phyloP scores from a whole-genome alignment of 2,888 invertebrate genomes.

The Drosophila tripunctata region DNA sequence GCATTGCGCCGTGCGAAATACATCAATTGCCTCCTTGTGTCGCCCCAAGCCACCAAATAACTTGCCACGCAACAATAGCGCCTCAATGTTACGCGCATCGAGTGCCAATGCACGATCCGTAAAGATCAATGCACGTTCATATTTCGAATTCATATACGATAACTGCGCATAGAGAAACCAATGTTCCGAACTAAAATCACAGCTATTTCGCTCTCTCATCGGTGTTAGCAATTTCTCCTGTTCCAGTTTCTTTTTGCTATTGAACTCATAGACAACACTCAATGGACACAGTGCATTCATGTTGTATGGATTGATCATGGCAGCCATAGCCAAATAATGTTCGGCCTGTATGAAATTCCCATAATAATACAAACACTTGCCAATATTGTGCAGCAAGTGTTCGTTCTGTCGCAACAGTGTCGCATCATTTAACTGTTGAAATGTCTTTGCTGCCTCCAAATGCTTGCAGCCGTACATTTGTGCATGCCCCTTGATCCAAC shows the following conservation, averaged over 20 bases:
- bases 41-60: conserved; percentile 79
- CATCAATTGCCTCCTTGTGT: conserved; percentile 78
- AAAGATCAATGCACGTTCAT: conserved; percentile 89
- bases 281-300: conserved; percentile 88
- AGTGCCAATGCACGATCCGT: conserved; percentile 89
- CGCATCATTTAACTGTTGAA: conserved; percentile 88
- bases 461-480: conserved; percentile 89
- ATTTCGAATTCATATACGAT: conserved; percentile 86
- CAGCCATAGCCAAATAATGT: conserved; percentile 83
- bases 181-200: conserved; percentile 87
- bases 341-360: conserved; percentile 89
- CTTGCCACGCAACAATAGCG: conserved; percentile 88
- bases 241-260: conserved; percentile 86
- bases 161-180: conserved; percentile 92
- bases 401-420: conserved; percentile 88
- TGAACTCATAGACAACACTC: conserved; percentile 86
- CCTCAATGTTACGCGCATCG: conserved; percentile 89
- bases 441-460: conserved; percentile 87
- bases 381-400: conserved; percentile 88
- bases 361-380: conserved; percentile 89
- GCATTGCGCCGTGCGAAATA: conserved; percentile 76
- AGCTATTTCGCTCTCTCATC: conserved; percentile 38
- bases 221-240: conserved; percentile 87
- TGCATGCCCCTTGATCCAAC: conserved; percentile 88
- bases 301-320: conserved; percentile 85